These are phyloP conservation scores for Syncerus caffer DNA, from an alignment of 2,797 vertebrate genomes.

Conservation along the genomic window DNA sequence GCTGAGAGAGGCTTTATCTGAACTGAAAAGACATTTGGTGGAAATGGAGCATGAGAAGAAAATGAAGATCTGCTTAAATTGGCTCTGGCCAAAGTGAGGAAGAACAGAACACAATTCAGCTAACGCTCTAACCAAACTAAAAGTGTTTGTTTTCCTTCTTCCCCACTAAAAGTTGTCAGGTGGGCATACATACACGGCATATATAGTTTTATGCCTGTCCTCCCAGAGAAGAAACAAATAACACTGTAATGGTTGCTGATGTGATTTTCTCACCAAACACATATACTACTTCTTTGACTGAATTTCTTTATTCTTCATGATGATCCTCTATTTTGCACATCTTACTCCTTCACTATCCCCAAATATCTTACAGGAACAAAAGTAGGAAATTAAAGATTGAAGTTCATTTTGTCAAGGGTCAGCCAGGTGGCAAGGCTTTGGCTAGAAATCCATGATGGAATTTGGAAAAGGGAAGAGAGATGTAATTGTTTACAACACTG, in stretches of 20 bases:
- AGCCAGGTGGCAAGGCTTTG: background rate
- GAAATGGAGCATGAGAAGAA: slow-evolving; percentile 74
- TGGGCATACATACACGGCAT: background rate
- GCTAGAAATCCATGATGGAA: background rate
- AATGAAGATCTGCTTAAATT: slow-evolving; percentile 73
- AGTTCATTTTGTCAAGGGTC: background rate
- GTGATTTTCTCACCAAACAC: background rate
- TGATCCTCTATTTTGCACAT: background rate
- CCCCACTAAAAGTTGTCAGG: background rate
- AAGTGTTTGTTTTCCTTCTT: background rate
- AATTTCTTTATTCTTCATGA: background rate
- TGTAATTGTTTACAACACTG: background rate
- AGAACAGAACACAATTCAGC: slow-evolving; percentile 29
- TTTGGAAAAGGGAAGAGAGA: background rate
- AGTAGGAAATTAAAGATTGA: background rate
- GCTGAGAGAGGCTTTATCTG: slow-evolving; percentile 66
- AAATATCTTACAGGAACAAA: background rate
- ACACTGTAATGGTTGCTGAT: background rate
- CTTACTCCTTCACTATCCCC: background rate
- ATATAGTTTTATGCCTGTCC: background rate
- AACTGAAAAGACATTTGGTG: slow-evolving; percentile 69
- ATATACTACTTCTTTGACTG: background rate
- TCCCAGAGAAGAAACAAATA: background rate
- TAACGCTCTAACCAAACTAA: background rate
- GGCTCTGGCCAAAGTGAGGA: slow-evolving; percentile 60